A percentile compares a stretch with the other conserved stretches of the same genome.
Evolutionary conservation across 2,113 vertebrate species (phyloP).

Genomic region (Catharus fuscescens): DNA sequence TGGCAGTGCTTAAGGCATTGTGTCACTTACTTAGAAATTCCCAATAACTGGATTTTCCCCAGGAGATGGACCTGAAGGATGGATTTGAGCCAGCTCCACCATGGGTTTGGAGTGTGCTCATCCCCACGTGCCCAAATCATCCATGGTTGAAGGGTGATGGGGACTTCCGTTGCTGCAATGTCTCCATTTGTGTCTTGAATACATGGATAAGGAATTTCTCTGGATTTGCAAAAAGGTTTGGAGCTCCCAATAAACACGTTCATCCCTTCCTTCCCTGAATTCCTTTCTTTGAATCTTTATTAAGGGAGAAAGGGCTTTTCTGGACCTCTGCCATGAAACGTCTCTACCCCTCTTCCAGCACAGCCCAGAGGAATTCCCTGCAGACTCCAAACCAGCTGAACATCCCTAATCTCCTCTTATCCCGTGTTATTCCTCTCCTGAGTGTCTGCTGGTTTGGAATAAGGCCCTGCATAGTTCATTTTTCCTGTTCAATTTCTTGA

Average conservation of each 20-base stretch:
- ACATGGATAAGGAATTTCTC: neutral
- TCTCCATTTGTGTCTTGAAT: neutral
- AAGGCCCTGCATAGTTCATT: neutral
- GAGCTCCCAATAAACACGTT: neutral
- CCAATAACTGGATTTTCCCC: neutral
- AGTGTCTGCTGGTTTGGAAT: neutral
- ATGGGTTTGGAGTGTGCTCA: neutral
- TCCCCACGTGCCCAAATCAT: fast-evolving
- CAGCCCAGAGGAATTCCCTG: neutral
- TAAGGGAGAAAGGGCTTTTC: neutral
- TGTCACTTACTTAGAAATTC: neutral
- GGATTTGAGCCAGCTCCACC: neutral
- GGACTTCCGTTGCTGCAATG: neutral
- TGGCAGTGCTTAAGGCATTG: neutral
- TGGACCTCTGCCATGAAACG: neutral
- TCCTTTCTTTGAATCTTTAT: neutral
- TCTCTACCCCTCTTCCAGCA: neutral
- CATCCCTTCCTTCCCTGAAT: neutral
- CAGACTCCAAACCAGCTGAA: neutral
- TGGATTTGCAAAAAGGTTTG: neutral
- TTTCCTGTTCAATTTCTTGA: neutral
- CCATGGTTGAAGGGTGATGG: neutral
- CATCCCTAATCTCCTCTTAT: neutral
- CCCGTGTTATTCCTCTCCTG: neutral
- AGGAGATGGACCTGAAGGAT: neutral